A percentile compares a stretch with the other conserved stretches of the same genome.
Conservation (phyloP, 2,113 vertebrate genomes). For the Cololabis saira region DNA sequence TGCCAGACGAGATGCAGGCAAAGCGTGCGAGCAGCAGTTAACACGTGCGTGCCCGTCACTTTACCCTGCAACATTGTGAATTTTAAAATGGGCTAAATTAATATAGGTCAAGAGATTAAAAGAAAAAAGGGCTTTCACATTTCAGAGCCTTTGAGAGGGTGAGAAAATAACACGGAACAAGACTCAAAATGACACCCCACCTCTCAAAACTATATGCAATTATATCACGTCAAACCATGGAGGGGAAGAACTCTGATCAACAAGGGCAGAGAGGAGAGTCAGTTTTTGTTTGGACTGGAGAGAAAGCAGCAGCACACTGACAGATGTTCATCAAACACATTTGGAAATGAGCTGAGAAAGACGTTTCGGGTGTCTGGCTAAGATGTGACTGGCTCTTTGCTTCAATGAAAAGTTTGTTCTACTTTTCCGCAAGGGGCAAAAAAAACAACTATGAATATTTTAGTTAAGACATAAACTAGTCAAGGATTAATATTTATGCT, state of each 20-base stretch:
- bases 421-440: conserved; percentile 71
- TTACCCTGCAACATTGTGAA: too few relatives aligned
- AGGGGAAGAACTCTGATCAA: too few relatives aligned
- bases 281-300: background rate
- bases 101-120: too few relatives aligned
- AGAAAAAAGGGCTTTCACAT: too few relatives aligned
- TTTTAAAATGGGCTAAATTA: too few relatives aligned
- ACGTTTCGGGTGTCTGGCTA: conserved; percentile 54
- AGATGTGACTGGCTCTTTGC: conserved; percentile 31
- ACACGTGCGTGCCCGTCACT: too few relatives aligned
- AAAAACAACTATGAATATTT: conserved; percentile 83
- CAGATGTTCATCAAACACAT: conserved; percentile 68
- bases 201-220: background rate
- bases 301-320: conserved; percentile 34
- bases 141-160: too few relatives aligned
- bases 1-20: conserved; percentile 1
- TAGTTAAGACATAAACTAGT: conserved; percentile 77
- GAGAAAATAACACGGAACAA: too few relatives aligned
- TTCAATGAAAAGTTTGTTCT: conserved; percentile 70
- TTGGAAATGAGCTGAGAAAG: conserved; percentile 55
- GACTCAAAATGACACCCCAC: too few relatives aligned
- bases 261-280: background rate
- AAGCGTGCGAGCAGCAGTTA: too few relatives aligned
- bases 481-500: conserved; percentile 80
- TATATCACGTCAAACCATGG: conserved; percentile 5